phyloP scores from a whole-genome alignment of 2,797 vertebrate species.

The Lutra lutra region DNA sequence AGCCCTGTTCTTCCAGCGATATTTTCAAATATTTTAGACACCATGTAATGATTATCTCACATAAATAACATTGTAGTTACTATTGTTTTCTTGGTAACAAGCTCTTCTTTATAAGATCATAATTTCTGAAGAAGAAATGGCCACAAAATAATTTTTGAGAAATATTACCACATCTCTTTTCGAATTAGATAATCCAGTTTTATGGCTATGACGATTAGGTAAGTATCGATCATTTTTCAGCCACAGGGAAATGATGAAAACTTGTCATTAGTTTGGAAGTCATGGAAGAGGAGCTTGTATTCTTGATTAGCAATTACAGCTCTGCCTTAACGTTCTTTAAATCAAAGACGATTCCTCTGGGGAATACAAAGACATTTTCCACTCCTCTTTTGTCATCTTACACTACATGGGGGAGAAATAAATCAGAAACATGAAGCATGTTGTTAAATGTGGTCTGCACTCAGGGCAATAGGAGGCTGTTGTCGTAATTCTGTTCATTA shows the following conservation, averaged over 20 bases:
- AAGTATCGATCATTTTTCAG: not conserved
- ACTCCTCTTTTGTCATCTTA: not conserved
- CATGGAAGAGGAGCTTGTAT: not conserved
- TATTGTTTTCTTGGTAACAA: not conserved
- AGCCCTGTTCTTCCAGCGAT: not conserved
- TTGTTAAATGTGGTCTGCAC: not conserved
- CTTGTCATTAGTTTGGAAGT: not conserved
- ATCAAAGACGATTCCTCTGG: not conserved
- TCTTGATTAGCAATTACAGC: not conserved
- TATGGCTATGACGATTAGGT: not conserved
- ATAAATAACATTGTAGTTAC: not conserved
- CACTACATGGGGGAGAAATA: not conserved
- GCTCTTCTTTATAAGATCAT: not conserved
- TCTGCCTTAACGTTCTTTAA: not conserved
- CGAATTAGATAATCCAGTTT: not conserved
- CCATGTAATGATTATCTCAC: not conserved
- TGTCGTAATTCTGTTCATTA: not conserved
- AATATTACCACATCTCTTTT: not conserved
- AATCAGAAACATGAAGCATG: not conserved
- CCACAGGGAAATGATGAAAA: not conserved
- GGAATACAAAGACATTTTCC: not conserved
- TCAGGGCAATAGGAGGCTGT: not conserved
- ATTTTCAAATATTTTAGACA: not conserved
- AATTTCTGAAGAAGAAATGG: not conserved
- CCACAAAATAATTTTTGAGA: not conserved